A percentile compares a stretch with the other conserved stretches of the same genome.
Conservation (phyloP, 2,888 invertebrate species). For the Ophion costatus region DNA sequence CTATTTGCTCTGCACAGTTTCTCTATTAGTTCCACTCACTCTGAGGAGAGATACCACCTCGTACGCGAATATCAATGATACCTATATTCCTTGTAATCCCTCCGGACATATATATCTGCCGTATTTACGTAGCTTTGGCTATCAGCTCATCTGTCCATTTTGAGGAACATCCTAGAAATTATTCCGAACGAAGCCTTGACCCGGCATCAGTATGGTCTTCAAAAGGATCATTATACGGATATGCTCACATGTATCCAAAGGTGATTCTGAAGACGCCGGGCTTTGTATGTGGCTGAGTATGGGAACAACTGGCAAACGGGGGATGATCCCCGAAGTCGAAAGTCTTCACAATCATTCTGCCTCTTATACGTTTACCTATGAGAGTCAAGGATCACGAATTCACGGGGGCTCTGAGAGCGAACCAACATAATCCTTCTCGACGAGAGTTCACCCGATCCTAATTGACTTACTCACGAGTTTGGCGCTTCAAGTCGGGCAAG, state of each 20-base stretch:
- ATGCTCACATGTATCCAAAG: background rate
- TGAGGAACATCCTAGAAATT: background rate
- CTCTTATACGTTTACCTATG: background rate
- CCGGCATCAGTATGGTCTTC: background rate
- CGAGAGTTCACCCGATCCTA: slow-evolving; percentile 48
- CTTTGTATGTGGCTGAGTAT: background rate
- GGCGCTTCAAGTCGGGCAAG: background rate
- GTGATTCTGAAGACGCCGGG: background rate
- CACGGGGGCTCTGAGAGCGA: slow-evolving; percentile 21
- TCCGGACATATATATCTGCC: background rate
- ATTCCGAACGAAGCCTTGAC: background rate
- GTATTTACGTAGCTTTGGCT: background rate
- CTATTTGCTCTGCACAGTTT: background rate
- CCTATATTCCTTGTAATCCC: background rate
- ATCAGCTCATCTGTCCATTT: background rate
- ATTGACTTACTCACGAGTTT: slow-evolving; percentile 29
- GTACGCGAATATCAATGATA: slow-evolving; percentile 34
- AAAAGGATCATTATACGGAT: background rate
- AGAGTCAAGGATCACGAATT: slow-evolving; percentile 24
- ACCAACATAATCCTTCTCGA: slow-evolving; percentile 32
- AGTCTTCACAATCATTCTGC: background rate
- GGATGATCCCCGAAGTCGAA: background rate
- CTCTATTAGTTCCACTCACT: slow-evolving; percentile 21
- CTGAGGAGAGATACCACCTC: background rate
- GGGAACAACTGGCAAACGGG: background rate